Evolutionary conservation across 2,888 invertebrate species (phyloP).

Genomic region (Invenusta paracnida): DNA sequence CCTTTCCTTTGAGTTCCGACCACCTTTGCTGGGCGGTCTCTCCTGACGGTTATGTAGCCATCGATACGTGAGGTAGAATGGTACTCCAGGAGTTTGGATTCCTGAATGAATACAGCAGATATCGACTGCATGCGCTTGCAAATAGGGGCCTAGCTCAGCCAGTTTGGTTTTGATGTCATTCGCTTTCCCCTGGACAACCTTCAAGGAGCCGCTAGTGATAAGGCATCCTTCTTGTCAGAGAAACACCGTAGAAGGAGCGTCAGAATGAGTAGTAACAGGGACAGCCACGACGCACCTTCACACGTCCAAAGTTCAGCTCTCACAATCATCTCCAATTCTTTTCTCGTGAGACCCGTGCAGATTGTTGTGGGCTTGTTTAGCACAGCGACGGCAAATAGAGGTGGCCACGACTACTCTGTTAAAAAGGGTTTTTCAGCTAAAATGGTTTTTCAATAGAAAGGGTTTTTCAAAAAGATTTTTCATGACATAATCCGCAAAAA

Average conservation of each 20-base stretch:
- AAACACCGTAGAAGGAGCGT: neutral
- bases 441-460: no score
- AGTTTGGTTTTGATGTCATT: neutral
- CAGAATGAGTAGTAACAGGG: neutral
- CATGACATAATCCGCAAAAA: no score
- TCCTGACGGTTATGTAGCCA: neutral
- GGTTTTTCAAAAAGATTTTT: no score
- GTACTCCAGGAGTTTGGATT: no score
- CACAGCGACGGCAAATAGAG: neutral
- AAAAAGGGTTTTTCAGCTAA: no score
- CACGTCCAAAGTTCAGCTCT: neutral
- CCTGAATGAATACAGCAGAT: no score
- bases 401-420: no score
- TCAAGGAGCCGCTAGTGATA: neutral
- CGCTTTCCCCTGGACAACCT: neutral
- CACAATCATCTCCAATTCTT: neutral
- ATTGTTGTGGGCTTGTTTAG: neutral
- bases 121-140: neutral
- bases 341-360: neutral
- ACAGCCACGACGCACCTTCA: no score
- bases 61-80: neutral
- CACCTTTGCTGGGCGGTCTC: neutral
- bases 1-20: neutral
- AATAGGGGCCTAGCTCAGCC: neutral
- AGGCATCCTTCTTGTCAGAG: neutral